Conservation (phyloP, 2,888 invertebrate genomes). For the Trisateles emortualis region DNA sequence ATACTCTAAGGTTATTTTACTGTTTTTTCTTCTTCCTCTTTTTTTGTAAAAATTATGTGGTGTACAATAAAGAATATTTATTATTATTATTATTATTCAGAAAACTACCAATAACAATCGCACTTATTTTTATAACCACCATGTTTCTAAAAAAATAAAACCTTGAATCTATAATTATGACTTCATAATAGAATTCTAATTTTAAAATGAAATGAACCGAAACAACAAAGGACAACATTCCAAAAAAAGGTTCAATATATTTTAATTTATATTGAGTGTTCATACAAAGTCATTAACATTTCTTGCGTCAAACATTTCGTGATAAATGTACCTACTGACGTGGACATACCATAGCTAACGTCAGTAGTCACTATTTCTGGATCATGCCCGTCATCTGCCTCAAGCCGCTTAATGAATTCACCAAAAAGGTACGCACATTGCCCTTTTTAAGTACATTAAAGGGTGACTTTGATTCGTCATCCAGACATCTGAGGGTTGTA, state of each 20-base stretch:
- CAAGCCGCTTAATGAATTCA: slow-evolving; percentile 67
- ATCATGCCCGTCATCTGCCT: slow-evolving; percentile 63
- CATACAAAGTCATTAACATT: slow-evolving; percentile 71
- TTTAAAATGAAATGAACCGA: background rate
- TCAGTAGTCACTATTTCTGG: slow-evolving; percentile 75
- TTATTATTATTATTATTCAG: no score
- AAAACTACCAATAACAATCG: no score
- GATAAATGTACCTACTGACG: slow-evolving; percentile 66
- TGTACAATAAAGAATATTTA: no score
- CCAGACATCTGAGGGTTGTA: slow-evolving; percentile 54
- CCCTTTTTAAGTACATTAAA: slow-evolving; percentile 53
- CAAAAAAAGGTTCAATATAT: slow-evolving; percentile 35
- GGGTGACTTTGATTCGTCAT: slow-evolving; percentile 62
- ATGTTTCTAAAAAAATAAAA: background rate
- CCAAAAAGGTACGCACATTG: slow-evolving; percentile 57
- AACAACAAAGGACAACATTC: slow-evolving; percentile 10
- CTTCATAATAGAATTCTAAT: background rate
- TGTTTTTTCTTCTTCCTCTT: no score
- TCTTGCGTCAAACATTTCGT: slow-evolving; percentile 73
- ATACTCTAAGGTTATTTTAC: no score
- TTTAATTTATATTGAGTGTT: slow-evolving; percentile 51
- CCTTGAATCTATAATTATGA: background rate
- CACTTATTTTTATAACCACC: background rate
- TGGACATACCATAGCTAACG: slow-evolving; percentile 64
- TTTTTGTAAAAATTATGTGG: no score